Percentiles rank a stretch among this genome's conserved stretches.
phyloP scores from a whole-genome alignment of 2,113 vertebrate genomes.

The Mastomys natalensis region DNA sequence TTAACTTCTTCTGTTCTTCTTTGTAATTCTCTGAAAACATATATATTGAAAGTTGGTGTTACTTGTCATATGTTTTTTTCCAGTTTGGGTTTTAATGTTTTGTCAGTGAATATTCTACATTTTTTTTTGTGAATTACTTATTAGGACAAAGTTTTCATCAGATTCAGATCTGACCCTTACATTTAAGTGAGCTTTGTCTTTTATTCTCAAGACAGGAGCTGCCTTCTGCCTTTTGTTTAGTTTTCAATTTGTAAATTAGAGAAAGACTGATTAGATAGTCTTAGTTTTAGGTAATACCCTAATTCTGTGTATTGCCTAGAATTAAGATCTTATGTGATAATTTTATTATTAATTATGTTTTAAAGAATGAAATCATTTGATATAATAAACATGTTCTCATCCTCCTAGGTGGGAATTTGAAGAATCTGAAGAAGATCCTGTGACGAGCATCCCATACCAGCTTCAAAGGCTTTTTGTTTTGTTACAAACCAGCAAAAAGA shows the following conservation, averaged over 20 bases:
- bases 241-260: constrained; percentile 53
- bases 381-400: constrained; percentile 66
- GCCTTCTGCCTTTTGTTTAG: neutral
- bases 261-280: constrained; percentile 46
- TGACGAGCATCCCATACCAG: constrained; percentile 98
- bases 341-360: constrained; percentile 45
- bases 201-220: constrained; percentile 20
- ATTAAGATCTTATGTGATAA: constrained; percentile 32
- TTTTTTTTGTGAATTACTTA: constrained; percentile 65
- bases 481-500: constrained; percentile 98
- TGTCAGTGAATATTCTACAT: constrained; percentile 31
- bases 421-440: constrained; percentile 96
- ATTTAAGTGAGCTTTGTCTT: constrained; percentile 38
- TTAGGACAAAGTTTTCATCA: neutral
- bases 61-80: constrained; percentile 35
- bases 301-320: neutral
- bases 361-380: constrained; percentile 56
- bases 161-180: neutral
- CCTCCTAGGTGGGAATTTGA: constrained; percentile 97
- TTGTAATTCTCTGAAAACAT: constrained; percentile 33
- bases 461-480: constrained; percentile 98
- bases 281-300: constrained; percentile 41
- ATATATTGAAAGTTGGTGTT: constrained; percentile 2
- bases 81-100: constrained; percentile 56
- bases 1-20: neutral